A percentile compares a stretch with the other conserved stretches of the same genome.
Conservation (phyloP, 2,797 vertebrate species). For the Hypotaenidia philippensis region DNA sequence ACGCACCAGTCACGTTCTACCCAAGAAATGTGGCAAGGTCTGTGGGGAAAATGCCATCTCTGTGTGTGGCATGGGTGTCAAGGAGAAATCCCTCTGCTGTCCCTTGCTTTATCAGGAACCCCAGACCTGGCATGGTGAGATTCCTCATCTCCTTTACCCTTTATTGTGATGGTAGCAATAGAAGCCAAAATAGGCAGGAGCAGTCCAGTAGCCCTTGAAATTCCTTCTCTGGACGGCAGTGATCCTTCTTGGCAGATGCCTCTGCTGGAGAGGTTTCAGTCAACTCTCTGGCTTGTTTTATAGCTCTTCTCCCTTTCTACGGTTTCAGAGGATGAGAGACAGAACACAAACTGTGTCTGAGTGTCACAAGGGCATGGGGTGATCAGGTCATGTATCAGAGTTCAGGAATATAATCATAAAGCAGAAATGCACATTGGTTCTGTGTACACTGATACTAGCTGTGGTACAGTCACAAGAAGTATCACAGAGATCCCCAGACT, state of each 20-base stretch:
- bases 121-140: rapidly evolving
- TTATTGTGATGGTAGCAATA: neutral
- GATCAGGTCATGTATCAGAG: neutral
- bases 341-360: neutral
- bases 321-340: neutral
- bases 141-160: neutral
- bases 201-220: neutral
- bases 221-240: neutral
- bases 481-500: neutral
- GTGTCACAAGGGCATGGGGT: neutral
- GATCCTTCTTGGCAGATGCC: neutral
- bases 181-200: neutral
- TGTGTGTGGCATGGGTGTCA: neutral
- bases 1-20: neutral
- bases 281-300: neutral
- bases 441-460: neutral
- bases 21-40: neutral
- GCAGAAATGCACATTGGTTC: neutral
- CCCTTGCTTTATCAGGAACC: neutral
- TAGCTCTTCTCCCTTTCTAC: neutral
- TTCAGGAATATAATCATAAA: neutral
- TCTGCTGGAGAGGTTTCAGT: neutral
- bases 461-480: rapidly evolving
- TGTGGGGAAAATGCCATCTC: neutral
- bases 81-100: neutral